Conservation (phyloP, 2,888 invertebrate genomes). For the Chironomus riparius region DNA sequence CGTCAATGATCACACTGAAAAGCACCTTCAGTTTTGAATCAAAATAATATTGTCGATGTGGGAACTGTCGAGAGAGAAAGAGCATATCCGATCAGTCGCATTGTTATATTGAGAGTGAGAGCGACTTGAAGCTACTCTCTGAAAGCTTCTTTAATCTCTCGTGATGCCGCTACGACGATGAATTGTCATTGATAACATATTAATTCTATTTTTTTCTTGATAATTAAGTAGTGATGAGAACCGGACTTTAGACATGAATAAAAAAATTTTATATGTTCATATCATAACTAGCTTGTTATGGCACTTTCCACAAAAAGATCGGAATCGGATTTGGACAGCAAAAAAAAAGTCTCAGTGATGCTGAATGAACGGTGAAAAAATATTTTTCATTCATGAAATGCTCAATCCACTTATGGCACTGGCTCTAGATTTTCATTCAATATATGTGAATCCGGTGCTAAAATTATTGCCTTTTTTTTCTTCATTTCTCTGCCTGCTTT, state of each 20-base stretch:
- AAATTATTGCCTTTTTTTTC: conserved; percentile 4
- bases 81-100: not conserved
- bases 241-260: not conserved
- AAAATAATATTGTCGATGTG: not conserved
- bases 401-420: not conserved
- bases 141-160: not conserved
- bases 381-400: conserved; percentile 4
- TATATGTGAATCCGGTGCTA: not conserved
- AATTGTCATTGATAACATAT: not conserved
- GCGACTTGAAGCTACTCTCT: not conserved
- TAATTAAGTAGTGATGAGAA: conserved; percentile 13
- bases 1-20: conserved; percentile 17
- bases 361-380: not conserved
- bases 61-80: not conserved
- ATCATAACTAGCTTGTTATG: not conserved
- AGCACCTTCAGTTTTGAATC: not conserved
- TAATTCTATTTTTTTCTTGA: not conserved
- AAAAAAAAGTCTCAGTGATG: not conserved
- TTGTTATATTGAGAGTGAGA: not conserved
- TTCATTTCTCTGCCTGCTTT: not conserved
- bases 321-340: not conserved
- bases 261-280: not conserved
- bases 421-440: not conserved
- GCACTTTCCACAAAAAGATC: no score
- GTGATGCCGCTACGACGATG: no score